Base-by-base conservation (phyloP, 2,113 vertebrate genomes). In the Rhynchomys soricoides region DNA sequence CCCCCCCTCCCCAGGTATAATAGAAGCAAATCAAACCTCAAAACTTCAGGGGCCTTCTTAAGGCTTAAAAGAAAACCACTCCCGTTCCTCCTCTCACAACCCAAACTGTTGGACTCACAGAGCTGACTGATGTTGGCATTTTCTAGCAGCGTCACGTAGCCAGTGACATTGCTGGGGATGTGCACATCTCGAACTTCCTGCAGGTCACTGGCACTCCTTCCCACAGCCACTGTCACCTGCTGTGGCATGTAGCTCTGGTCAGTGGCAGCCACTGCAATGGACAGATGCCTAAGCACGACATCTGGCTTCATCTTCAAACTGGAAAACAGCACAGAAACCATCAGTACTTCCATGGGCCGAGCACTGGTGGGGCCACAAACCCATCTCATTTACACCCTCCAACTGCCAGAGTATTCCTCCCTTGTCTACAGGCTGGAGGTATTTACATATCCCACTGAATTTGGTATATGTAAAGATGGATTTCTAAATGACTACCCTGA, bases 211-310 rank as follows among this genome's bases (percentile, higher is more conserved):
- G 99, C 98, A 93, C 97, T 99, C 97, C 99, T 99, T 12, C 99
- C 99, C 93, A 99, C 99, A 0, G 99, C 99, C 10, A 99, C 99
- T 0, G 99, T 99, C 29, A 99, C 99, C 94, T 99, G 99, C 98
- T 99, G 99, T 19, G 99, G 99, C 99, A 99, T 99, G 98, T 99
- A 99, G 97, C 99, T 99, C 98, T 99, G 99, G 98, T 99, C 99
- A 0, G 98, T 99, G 15, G 99, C 99, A 6, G 99, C 99, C 95
- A 99, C 99, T 0, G 99, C 99, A 29, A 99, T 99, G 86, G 99
- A 99, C 93, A 99, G 97, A 45, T 99, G 99, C 85, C 99, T 99
- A 96, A 99, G 97, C 82, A 99, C 99, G 74, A 99, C 99, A 50
- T 99, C 99, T 37, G 99, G 99, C 91, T 99, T 99, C 99, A 99